Percentiles rank a stretch among this genome's conserved stretches.
phyloP scores from a whole-genome alignment of 2,797 vertebrate genomes.

The Ceryle rudis region DNA sequence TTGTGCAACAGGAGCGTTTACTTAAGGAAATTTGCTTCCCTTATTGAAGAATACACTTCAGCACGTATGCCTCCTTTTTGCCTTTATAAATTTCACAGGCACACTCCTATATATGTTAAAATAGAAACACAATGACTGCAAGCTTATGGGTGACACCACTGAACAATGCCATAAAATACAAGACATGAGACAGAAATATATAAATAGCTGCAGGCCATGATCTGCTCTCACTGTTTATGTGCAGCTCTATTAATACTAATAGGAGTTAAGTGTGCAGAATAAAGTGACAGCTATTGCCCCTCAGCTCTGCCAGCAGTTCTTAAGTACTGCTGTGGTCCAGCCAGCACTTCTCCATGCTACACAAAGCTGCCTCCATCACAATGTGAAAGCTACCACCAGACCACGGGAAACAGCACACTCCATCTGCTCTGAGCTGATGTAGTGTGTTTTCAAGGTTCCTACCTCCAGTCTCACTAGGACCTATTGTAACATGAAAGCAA shows the following conservation, averaged over 20 bases:
- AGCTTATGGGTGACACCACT: conserved; percentile 12
- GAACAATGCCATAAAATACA: conserved; percentile 16
- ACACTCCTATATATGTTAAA: not conserved
- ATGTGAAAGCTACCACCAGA: not conserved
- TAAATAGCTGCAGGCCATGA: conserved; percentile 56
- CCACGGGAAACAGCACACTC: not conserved
- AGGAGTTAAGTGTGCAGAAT: conserved; percentile 70
- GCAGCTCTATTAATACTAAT: conserved; percentile 56
- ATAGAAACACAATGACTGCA: not conserved
- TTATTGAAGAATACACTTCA: not conserved
- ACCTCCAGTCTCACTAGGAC: not conserved
- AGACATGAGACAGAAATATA: conserved; percentile 38
- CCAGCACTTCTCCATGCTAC: not conserved
- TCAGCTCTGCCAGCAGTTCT: conserved; percentile 41
- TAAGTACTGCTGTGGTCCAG: conserved; percentile 4
- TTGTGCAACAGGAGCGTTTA: not conserved
- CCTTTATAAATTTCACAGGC: not conserved
- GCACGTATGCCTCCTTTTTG: not conserved
- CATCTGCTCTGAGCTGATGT: not conserved
- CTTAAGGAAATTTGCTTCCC: not conserved
- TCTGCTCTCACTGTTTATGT: conserved; percentile 47
- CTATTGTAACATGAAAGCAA: not conserved
- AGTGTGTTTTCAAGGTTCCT: not conserved
- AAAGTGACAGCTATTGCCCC: conserved; percentile 38
- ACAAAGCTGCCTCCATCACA: not conserved